Conservation (phyloP, 1,140 invertebrate species). For the Bemisia tabaci region DNA sequence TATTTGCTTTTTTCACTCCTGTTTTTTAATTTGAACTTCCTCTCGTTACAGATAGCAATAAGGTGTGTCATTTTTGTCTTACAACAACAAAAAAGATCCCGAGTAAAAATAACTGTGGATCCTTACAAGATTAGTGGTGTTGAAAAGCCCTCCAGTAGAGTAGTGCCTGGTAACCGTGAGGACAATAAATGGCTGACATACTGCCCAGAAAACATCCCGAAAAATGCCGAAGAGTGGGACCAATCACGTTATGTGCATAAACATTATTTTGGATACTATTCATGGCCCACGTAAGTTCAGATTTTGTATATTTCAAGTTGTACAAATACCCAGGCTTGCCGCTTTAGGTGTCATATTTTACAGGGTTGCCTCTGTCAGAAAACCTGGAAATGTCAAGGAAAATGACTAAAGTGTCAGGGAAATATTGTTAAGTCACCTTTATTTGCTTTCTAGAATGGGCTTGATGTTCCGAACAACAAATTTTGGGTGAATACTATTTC, state of each 20-base stretch:
- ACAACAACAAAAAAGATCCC: constrained; percentile 58
- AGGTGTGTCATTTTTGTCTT: constrained; percentile 48
- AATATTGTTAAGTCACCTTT: no score
- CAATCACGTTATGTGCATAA: constrained; percentile 50
- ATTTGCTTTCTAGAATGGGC: no score
- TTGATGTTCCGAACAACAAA: no score
- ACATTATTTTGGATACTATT: constrained; percentile 58
- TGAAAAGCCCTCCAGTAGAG: no score
- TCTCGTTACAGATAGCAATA: constrained; percentile 46
- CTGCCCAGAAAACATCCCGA: constrained; percentile 40
- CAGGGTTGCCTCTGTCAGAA: no score
- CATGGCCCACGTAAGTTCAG: constrained; percentile 55
- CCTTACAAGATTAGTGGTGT: constrained; percentile 29
- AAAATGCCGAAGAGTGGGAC: constrained; percentile 59
- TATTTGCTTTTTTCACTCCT: no score
- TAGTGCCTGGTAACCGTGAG: constrained; percentile 36
- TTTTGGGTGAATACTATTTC: no score
- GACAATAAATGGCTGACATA: constrained; percentile 67
- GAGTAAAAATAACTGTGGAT: constrained; percentile 43
- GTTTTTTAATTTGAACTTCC: no score
- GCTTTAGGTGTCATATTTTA: constrained; percentile 10
- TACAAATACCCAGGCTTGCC: not conserved
- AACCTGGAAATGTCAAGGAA: no score
- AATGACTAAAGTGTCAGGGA: no score
- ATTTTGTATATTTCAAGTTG: not conserved